These are phyloP conservation scores for Lagenorhynchus albirostris DNA, from an alignment of 2,113 vertebrate genomes.

Conservation along the genomic window DNA sequence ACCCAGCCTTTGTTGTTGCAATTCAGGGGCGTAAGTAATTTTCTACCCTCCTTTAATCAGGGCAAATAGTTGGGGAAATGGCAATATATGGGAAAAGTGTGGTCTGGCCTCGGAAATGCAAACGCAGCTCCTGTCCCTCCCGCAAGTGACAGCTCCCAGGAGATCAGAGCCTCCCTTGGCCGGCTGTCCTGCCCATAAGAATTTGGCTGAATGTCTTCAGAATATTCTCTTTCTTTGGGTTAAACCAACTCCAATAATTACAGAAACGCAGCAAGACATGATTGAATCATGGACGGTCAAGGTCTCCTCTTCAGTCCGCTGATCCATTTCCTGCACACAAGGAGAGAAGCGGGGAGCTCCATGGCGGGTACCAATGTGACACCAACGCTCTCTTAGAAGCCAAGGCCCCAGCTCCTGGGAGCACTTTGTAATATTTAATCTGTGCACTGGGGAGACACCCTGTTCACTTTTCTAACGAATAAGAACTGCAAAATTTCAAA, in stretches of 20 bases:
- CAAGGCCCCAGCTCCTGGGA: fast-evolving
- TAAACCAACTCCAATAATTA: neutral
- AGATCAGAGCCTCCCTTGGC: fast-evolving
- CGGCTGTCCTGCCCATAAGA: fast-evolving
- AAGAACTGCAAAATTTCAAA: neutral
- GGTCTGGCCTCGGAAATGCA: neutral
- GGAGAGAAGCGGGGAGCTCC: fast-evolving
- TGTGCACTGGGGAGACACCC: neutral
- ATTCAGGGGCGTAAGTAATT: neutral
- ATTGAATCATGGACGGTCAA: fast-evolving
- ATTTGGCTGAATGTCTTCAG: neutral
- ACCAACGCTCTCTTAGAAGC: fast-evolving
- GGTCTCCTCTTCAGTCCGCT: neutral
- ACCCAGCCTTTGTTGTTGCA: conserved; percentile 58
- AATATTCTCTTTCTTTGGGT: neutral
- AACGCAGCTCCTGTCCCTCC: neutral
- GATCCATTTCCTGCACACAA: fast-evolving
- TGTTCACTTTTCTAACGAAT: neutral
- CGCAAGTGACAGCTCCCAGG: fast-evolving
- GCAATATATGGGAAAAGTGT: neutral
- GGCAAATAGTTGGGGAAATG: neutral
- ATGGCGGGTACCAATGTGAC: fast-evolving
- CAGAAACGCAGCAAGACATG: neutral
- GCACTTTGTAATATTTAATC: neutral
- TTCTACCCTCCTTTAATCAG: conserved; percentile 60